These are phyloP conservation scores for Oryzaephilus surinamensis DNA, from an alignment of 1,140 invertebrate genomes.

Conservation along the genomic window DNA sequence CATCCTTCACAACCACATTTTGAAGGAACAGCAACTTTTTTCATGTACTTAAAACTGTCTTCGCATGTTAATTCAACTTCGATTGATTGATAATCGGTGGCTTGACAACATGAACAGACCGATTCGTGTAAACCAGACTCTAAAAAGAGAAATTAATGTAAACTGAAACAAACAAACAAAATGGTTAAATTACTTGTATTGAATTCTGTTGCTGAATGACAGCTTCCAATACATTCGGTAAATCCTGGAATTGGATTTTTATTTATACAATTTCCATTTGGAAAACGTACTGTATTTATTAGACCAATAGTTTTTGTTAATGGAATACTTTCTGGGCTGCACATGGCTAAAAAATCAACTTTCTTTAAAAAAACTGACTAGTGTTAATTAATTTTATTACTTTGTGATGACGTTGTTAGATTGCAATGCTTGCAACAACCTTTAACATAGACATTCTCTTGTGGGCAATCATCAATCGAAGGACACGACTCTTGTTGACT, in stretches of 20 bases:
- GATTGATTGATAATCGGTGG: conserved; percentile 36
- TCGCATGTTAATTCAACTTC: conserved; percentile 41
- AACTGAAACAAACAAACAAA: conserved; percentile 1
- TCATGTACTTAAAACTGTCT: conserved; percentile 39
- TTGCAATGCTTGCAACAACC: conserved; percentile 59
- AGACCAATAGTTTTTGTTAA: conserved; percentile 43
- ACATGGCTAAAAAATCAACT: conserved; percentile 38
- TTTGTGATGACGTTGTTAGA: conserved; percentile 35
- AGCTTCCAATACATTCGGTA: conserved; percentile 53
- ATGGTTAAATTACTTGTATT: conserved; percentile 42
- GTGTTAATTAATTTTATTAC: conserved; percentile 28
- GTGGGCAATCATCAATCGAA: conserved; percentile 46
- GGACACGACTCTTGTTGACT: conserved; percentile 47
- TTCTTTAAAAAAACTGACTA: not conserved
- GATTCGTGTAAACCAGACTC: conserved; percentile 41
- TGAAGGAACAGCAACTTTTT: conserved; percentile 41
- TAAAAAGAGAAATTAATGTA: conserved; percentile 30
- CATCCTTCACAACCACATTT: conserved; percentile 45
- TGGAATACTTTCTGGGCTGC: conserved; percentile 42
- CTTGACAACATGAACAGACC: conserved; percentile 50
- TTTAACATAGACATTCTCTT: conserved; percentile 43
- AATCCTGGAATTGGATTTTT: conserved; percentile 43
- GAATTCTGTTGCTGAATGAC: conserved; percentile 53
- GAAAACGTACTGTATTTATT: conserved; percentile 35
- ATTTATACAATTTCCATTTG: conserved; percentile 53